Percentiles rank a stretch among this genome's conserved stretches.
These are phyloP conservation scores for Chironomus tepperi DNA, from an alignment of 1,140 invertebrate genomes.

Conservation along the genomic window DNA sequence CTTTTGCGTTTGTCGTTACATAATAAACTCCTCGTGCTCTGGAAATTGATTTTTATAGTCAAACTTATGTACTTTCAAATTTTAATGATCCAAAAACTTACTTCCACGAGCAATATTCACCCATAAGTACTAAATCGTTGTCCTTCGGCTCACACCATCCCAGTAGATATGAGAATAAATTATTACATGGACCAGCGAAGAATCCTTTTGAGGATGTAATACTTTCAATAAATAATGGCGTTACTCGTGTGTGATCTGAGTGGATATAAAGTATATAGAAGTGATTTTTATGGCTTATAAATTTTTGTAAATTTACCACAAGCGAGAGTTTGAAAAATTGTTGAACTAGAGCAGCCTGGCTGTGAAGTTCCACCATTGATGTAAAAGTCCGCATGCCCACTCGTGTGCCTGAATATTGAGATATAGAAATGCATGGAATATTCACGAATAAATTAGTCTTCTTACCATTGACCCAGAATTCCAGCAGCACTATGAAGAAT, in stretches of 20 bases:
- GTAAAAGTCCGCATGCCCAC: conserved; percentile 83
- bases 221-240: conserved; percentile 78
- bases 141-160: conserved; percentile 69
- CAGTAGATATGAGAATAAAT: conserved; percentile 67
- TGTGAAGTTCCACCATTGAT: conserved; percentile 82
- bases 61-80: not conserved
- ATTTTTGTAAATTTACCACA: conserved; percentile 44
- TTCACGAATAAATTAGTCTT: too few relatives aligned
- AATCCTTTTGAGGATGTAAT: conserved; percentile 68
- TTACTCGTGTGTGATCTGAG: conserved; percentile 69
- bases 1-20: conserved; percentile 74
- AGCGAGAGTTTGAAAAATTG: conserved; percentile 70
- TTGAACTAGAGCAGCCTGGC: conserved; percentile 71
- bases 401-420: conserved; percentile 59
- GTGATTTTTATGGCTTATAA: not conserved
- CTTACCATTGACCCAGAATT: conserved; percentile 61
- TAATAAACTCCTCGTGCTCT: conserved; percentile 74
- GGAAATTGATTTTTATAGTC: conserved; percentile 31
- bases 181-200: conserved; percentile 72
- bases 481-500: conserved; percentile 82
- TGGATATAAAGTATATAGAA: not conserved
- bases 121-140: conserved; percentile 71
- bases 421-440: too few relatives aligned
- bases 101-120: conserved; percentile 65
- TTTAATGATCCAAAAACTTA: conserved; percentile 41